Evolutionary conservation across 2,797 vertebrate species (phyloP).

Genomic region (Stomatorhinus walkeri): DNA sequence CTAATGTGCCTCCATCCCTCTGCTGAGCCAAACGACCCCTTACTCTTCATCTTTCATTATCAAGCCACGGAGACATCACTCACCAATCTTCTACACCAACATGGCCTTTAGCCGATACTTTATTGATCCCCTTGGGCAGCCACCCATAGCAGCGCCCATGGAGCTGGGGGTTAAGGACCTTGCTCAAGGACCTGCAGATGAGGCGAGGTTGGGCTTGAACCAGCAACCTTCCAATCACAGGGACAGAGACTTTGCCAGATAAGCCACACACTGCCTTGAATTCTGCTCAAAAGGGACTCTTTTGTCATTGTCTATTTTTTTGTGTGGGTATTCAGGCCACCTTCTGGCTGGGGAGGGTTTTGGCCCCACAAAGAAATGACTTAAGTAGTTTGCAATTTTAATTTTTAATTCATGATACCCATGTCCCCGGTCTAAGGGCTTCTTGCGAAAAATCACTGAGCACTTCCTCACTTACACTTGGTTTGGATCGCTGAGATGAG

Average conservation of each 20-base stretch:
- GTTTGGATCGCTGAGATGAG: background rate
- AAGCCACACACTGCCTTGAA: background rate
- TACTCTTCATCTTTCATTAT: background rate
- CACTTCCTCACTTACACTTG: background rate
- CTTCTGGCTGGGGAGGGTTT: background rate
- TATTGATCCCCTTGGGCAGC: no score
- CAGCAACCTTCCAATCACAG: background rate
- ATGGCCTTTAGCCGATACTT: background rate
- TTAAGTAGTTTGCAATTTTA: background rate
- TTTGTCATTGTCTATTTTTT: background rate
- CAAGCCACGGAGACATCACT: background rate
- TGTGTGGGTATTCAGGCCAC: background rate
- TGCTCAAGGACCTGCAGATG: background rate
- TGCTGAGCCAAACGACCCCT: background rate
- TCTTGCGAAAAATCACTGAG: background rate
- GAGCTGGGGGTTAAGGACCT: background rate
- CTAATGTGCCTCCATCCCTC: background rate
- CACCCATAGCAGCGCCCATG: no score
- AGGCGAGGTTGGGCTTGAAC: background rate
- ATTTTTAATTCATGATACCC: background rate
- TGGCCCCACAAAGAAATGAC: background rate
- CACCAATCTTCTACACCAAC: background rate
- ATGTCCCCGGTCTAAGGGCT: background rate
- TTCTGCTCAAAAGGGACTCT: background rate
- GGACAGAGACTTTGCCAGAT: background rate